A percentile compares a stretch with the other conserved stretches of the same genome.
phyloP scores from a whole-genome alignment of 2,888 invertebrate genomes.

The Chloroclystis v-ata region DNA sequence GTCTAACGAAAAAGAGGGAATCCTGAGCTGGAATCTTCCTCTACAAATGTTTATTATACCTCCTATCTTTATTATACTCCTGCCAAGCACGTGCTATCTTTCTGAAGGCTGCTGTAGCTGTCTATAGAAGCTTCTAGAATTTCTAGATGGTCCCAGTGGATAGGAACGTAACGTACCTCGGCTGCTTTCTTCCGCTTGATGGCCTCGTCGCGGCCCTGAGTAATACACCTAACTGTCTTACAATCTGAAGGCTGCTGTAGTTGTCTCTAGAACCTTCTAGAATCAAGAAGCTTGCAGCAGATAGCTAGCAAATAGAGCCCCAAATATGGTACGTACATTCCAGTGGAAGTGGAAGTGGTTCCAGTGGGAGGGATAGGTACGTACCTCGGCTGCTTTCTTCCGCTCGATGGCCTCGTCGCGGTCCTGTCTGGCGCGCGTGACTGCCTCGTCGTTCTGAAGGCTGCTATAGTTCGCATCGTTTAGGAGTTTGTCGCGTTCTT shows the following conservation, averaged over 20 bases:
- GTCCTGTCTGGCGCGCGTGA: constrained; percentile 87
- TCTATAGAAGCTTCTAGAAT: not conserved
- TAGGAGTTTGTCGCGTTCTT: constrained; percentile 90
- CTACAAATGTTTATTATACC: too few species aligned
- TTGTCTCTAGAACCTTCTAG: not conserved
- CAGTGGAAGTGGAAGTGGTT: too few species aligned
- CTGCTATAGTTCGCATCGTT: constrained; percentile 85
- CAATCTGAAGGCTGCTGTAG: not conserved
- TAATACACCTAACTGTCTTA: not conserved
- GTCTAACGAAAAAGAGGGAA: too few species aligned
- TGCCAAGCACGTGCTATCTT: not conserved
- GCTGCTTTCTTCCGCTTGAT: constrained; percentile 66
- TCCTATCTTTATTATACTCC: not conserved
- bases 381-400: constrained; percentile 66
- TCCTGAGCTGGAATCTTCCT: too few species aligned
- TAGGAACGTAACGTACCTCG: constrained; percentile 46
- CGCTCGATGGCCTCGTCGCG: constrained; percentile 86
- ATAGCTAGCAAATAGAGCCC: too few species aligned
- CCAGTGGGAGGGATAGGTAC: too few species aligned
- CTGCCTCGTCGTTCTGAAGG: constrained; percentile 87
- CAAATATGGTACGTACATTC: too few species aligned
- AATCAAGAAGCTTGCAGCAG: too few species aligned
- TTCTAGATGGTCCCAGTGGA: too few species aligned
- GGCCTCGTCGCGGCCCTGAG: constrained; percentile 41
- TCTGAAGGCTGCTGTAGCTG: not conserved